Conservation (phyloP, 2,888 invertebrate species). For the Eupithecia inturbata region DNA sequence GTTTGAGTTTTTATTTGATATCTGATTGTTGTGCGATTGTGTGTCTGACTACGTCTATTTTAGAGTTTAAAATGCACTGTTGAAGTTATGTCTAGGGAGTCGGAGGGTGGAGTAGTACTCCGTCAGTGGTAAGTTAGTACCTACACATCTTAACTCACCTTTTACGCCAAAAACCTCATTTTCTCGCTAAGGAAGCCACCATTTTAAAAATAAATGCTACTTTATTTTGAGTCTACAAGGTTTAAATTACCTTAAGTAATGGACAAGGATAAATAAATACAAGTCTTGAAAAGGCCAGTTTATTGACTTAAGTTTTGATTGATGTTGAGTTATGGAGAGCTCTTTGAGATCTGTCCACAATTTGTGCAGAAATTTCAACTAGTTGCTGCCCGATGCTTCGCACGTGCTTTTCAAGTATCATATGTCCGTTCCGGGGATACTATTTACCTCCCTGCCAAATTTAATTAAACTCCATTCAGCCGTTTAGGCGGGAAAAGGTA, state of each 20-base stretch:
- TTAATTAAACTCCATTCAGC: too few species aligned
- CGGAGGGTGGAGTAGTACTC: background rate
- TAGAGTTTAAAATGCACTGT: background rate
- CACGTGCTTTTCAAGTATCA: too few species aligned
- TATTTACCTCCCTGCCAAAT: too few species aligned
- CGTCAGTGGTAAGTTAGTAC: background rate
- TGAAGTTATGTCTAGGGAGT: background rate
- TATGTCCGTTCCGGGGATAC: too few species aligned
- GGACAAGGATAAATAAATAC: slow-evolving; percentile 23
- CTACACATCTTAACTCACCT: too few species aligned
- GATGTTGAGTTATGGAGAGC: slow-evolving; percentile 23
- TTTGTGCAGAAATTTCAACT: background rate
- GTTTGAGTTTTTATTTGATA: background rate
- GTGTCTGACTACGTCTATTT: too few species aligned
- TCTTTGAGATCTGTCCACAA: background rate
- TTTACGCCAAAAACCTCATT: slow-evolving; percentile 26
- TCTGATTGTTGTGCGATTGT: background rate
- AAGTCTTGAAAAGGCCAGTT: slow-evolving; percentile 20
- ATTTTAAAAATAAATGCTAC: slow-evolving; percentile 7
- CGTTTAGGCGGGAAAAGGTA: too few species aligned
- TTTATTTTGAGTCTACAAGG: slow-evolving; percentile 13
- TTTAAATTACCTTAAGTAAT: slow-evolving; percentile 18
- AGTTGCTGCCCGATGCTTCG: too few species aligned
- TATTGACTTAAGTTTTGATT: slow-evolving; percentile 36
- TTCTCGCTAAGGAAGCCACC: background rate